Conservation (phyloP, 2,888 invertebrate species). For the Gisinianus flammeolus region DNA sequence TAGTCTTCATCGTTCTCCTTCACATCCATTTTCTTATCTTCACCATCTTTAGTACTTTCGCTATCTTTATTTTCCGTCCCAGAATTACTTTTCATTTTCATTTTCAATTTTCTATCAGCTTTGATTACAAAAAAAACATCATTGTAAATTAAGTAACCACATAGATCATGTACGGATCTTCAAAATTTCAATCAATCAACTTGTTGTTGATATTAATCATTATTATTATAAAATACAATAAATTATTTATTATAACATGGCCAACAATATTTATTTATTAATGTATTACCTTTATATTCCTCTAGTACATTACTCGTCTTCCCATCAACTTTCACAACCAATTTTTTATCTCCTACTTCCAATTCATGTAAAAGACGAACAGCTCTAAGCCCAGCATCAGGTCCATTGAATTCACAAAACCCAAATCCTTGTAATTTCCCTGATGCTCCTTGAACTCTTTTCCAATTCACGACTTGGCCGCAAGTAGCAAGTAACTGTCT, state of each 20-base stretch:
- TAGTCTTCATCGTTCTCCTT: conserved; percentile 66
- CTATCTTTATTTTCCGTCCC: conserved; percentile 62
- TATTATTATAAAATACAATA: too few species aligned
- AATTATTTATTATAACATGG: too few species aligned
- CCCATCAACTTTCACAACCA: conserved; percentile 96
- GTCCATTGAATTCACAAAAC: conserved; percentile 95
- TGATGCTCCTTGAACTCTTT: conserved; percentile 81
- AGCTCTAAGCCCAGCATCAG: conserved; percentile 93
- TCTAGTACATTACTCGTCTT: conserved; percentile 94
- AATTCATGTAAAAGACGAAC: conserved; percentile 91
- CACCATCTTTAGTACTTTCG: conserved; percentile 49
- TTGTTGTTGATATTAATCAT: too few species aligned
- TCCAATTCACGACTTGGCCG: conserved; percentile 95
- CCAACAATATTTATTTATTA: too few species aligned
- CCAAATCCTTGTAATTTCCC: conserved; percentile 78
- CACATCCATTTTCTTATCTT: conserved; percentile 51
- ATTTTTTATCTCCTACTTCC: conserved; percentile 87
- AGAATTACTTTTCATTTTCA: conserved; percentile 66
- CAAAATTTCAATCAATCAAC: too few species aligned
- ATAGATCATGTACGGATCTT: too few species aligned
- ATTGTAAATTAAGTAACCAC: background rate
- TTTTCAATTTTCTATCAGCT: conserved; percentile 54
- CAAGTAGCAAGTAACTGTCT: conserved; percentile 89
- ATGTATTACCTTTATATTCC: conserved; percentile 73
- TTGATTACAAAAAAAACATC: conserved; percentile 18